phyloP scores from a whole-genome alignment of 2,113 vertebrate genomes.

The Microcebus murinus region DNA sequence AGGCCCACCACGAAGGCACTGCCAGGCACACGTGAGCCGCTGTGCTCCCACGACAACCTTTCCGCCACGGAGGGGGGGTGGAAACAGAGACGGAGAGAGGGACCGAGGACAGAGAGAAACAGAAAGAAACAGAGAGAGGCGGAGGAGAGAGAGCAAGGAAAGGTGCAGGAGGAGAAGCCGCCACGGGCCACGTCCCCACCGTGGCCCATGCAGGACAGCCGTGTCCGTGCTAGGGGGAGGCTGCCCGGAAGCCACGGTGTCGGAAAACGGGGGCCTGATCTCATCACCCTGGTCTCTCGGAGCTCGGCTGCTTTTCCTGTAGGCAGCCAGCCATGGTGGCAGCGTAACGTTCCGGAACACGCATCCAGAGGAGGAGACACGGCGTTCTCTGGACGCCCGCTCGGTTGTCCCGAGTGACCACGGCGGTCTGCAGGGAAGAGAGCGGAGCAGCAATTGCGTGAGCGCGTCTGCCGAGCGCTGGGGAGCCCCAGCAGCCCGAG shows the following conservation, averaged over 20 bases:
- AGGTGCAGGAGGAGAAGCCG: not conserved
- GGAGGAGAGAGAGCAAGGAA: too few species aligned
- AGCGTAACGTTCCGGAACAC: not conserved
- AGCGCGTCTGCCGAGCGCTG: not conserved
- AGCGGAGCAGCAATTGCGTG: not conserved
- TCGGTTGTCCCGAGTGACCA: not conserved
- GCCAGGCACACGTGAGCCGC: fast-evolving
- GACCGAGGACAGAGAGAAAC: not conserved
- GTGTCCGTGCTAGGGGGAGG: too few species aligned
- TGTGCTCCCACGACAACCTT: fast-evolving
- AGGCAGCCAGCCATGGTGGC: not conserved
- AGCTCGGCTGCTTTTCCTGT: fast-evolving
- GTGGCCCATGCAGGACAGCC: fast-evolving
- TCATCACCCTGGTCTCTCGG: not conserved
- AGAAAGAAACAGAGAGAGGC: not conserved
- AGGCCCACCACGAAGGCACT: fast-evolving
- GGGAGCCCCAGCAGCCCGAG: not conserved
- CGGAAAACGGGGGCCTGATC: fast-evolving
- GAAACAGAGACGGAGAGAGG: not conserved
- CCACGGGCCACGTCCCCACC: fast-evolving
- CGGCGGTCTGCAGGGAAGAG: not conserved
- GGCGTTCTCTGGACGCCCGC: fast-evolving
- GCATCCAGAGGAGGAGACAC: fast-evolving
- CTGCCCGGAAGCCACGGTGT: too few species aligned
- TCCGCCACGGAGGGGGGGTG: too few species aligned